These are phyloP conservation scores for Sycon ciliatum DNA, from an alignment of 37 sponge, comb jelly and placozoan genomes.

Conservation along the genomic window DNA sequence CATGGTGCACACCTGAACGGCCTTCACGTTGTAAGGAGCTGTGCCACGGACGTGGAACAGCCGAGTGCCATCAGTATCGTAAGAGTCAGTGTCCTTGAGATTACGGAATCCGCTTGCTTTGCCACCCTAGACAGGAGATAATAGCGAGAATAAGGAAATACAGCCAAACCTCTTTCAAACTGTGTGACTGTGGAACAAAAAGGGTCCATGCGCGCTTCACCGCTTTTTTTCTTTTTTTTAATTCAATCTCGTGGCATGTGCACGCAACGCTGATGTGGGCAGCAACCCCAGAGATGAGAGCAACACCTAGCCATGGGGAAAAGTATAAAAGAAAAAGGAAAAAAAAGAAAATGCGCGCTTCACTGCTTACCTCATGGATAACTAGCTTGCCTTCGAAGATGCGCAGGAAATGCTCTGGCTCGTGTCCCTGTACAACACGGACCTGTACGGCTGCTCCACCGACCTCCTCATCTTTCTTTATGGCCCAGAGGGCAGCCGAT, in stretches of 20 bases:
- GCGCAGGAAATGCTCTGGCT: constrained; percentile 80
- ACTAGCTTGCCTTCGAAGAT: constrained; percentile 77
- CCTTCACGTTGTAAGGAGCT: constrained; percentile 48
- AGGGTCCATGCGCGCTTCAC: too few relatives aligned
- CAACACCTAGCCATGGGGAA: not conserved
- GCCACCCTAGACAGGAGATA: constrained; percentile 49
- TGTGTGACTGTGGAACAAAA: too few relatives aligned
- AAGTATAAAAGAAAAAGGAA: not conserved
- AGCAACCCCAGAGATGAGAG: too few relatives aligned
- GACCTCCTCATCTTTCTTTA: constrained; percentile 69
- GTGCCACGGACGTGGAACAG: constrained; percentile 83
- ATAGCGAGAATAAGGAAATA: not conserved
- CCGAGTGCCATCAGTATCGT: constrained; percentile 69
- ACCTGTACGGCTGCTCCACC: constrained; percentile 81
- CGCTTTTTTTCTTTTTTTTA: too few relatives aligned
- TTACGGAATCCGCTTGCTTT: constrained; percentile 88
- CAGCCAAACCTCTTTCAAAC: too few relatives aligned
- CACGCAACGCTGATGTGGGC: too few relatives aligned
- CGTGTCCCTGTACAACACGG: constrained; percentile 74
- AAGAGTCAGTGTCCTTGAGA: constrained; percentile 49
- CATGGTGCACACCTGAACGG: too few relatives aligned
- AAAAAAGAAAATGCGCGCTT: not conserved
- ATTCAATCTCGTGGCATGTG: too few relatives aligned
- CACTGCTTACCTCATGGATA: constrained; percentile 44
- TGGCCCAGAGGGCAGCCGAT: constrained; percentile 76